Conservation (phyloP, 2,888 invertebrate species). For the Zonitis immaculata region DNA sequence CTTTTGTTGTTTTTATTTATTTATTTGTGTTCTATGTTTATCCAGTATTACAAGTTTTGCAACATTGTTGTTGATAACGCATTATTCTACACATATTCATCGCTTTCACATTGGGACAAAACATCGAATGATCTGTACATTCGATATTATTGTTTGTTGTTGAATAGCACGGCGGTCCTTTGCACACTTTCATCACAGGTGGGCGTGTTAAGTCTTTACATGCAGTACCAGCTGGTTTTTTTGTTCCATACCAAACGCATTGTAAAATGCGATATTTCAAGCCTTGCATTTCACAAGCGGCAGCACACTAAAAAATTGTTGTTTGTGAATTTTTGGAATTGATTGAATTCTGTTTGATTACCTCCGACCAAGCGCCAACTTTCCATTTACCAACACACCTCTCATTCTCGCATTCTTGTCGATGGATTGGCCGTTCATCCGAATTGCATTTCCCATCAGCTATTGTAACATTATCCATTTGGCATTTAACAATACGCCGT, state of each 20-base stretch:
- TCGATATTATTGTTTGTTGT: constrained; percentile 51
- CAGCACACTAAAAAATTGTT: constrained; percentile 73
- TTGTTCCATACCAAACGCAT: constrained; percentile 89
- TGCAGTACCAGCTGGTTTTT: constrained; percentile 77
- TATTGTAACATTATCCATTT: constrained; percentile 45
- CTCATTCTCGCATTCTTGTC: constrained; percentile 74
- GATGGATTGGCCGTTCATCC: constrained; percentile 67
- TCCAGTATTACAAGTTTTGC: constrained; percentile 64
- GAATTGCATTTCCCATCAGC: constrained; percentile 62
- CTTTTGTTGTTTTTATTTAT: neutral
- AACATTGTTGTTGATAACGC: constrained; percentile 82
- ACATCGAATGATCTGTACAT: constrained; percentile 77
- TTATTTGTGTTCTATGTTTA: constrained; percentile 4
- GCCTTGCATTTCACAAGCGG: constrained; percentile 76
- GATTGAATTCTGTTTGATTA: no score
- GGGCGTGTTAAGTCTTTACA: constrained; percentile 77
- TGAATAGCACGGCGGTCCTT: constrained; percentile 60
- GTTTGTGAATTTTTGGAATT: no score
- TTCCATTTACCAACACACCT: constrained; percentile 89
- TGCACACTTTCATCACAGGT: constrained; percentile 71
- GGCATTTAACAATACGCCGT: constrained; percentile 62
- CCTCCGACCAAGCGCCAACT: constrained; percentile 90
- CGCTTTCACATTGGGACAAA: constrained; percentile 80
- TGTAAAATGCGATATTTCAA: constrained; percentile 83
- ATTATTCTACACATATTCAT: constrained; percentile 85